Conservation (phyloP, 2,113 vertebrate species). For the Sylvilagus bachmani region DNA sequence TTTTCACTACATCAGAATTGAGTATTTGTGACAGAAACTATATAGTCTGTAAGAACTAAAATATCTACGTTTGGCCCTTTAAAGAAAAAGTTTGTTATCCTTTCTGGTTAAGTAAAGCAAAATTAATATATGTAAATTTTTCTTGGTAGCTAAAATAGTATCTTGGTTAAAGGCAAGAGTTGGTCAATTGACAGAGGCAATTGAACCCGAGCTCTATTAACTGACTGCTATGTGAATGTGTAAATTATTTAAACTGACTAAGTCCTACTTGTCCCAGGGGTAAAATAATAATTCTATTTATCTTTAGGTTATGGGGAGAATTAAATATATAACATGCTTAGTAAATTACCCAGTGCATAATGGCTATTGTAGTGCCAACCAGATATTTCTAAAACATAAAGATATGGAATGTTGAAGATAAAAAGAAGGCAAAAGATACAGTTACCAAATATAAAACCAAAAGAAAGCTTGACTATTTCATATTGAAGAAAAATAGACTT, state of each 20-base stretch:
- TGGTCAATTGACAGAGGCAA: neutral
- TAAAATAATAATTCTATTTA: slow-evolving; percentile 10
- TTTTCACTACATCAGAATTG: neutral
- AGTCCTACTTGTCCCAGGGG: neutral
- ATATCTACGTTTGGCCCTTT: neutral
- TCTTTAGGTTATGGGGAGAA: neutral
- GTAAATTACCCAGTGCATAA: neutral
- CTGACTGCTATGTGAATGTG: neutral
- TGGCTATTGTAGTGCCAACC: neutral
- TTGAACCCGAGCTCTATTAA: neutral
- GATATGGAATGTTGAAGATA: neutral
- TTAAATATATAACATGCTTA: neutral
- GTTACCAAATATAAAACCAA: neutral
- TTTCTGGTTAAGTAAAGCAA: neutral
- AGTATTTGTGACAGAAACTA: neutral
- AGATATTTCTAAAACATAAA: neutral
- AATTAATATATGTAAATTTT: neutral
- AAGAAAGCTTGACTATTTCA: neutral
- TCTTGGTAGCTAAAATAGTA: neutral
- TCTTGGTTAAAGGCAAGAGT: neutral
- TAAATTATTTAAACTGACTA: neutral
- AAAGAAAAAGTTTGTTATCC: neutral
- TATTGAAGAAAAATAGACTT: neutral
- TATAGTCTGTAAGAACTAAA: neutral
- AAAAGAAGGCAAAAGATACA: neutral